Percentiles rank a stretch among this genome's conserved stretches.
Evolutionary conservation across 2,888 invertebrate species (phyloP).

Genomic region (Mesorhabditis sp.): DNA sequence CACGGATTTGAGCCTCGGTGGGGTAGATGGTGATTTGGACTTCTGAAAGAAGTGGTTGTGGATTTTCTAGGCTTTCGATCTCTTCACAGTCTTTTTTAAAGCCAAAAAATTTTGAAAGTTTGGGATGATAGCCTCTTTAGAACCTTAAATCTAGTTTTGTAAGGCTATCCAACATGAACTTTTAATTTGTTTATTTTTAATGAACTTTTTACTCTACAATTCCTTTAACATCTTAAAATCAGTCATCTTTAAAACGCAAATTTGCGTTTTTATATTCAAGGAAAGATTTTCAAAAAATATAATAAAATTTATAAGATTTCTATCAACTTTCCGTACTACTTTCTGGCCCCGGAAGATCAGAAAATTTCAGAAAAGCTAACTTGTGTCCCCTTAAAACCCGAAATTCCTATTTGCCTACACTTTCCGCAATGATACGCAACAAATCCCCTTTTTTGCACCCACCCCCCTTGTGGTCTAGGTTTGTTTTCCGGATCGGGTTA

Average conservation of each 20-base stretch:
- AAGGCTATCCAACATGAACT: background rate
- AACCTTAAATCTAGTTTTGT: no score
- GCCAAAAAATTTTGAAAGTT: background rate
- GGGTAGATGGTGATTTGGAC: slow-evolving; percentile 56
- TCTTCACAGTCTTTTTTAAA: slow-evolving; percentile 6
- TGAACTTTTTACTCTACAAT: background rate
- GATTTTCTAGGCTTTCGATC: slow-evolving; percentile 1
- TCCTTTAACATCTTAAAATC: background rate
- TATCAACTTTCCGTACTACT: no score
- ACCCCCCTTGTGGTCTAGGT: no score
- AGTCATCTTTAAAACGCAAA: background rate
- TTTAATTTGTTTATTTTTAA: background rate
- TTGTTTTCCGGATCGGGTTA: no score
- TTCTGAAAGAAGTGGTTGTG: slow-evolving; percentile 25
- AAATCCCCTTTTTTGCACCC: no score
- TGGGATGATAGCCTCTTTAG: background rate
- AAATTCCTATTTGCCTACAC: no score
- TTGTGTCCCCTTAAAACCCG: no score
- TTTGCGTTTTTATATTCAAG: background rate
- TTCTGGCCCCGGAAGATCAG: no score
- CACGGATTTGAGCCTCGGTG: slow-evolving; percentile 46
- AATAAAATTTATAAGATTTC: no score
- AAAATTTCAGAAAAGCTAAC: no score
- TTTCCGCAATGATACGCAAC: no score
- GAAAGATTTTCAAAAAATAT: no score